These are phyloP conservation scores for Mus spretus DNA, from an alignment of 2,797 vertebrate genomes.

Conservation along the genomic window DNA sequence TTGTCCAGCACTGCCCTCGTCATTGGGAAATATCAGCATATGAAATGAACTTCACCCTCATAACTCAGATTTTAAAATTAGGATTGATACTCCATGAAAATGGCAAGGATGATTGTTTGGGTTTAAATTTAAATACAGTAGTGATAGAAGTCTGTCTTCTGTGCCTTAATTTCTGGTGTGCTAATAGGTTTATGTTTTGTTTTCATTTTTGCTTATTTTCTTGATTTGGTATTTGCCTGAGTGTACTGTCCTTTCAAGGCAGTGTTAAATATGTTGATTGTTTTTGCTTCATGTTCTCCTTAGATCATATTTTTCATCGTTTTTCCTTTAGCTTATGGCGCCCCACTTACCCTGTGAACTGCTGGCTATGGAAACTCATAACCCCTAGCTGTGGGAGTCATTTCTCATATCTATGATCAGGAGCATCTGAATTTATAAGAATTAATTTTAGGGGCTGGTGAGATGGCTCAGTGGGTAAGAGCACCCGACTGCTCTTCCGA, in stretches of 20 bases:
- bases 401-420: not conserved
- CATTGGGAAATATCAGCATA: not conserved
- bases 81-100: not conserved
- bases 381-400: not conserved
- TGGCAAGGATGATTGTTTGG: too few species aligned
- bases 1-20: not conserved
- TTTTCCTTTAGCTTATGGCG: not conserved
- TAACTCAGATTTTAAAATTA: not conserved
- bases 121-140: not conserved
- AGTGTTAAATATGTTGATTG: not conserved
- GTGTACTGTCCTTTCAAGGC: not conserved
- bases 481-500: too few species aligned
- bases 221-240: not conserved
- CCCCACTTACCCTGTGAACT: not conserved
- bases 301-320: not conserved
- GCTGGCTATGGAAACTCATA: not conserved
- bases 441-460: not conserved
- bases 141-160: slow-evolving; percentile 7
- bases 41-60: not conserved
- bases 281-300: not conserved
- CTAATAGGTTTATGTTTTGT: not conserved
- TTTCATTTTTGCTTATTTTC: not conserved
- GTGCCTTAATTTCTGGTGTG: slow-evolving; percentile 19
- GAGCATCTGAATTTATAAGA: not conserved
- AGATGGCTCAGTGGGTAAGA: too few species aligned